Evolutionary conservation across 2,888 invertebrate genomes (phyloP).

Genomic region (Hydropsyche betteni): DNA sequence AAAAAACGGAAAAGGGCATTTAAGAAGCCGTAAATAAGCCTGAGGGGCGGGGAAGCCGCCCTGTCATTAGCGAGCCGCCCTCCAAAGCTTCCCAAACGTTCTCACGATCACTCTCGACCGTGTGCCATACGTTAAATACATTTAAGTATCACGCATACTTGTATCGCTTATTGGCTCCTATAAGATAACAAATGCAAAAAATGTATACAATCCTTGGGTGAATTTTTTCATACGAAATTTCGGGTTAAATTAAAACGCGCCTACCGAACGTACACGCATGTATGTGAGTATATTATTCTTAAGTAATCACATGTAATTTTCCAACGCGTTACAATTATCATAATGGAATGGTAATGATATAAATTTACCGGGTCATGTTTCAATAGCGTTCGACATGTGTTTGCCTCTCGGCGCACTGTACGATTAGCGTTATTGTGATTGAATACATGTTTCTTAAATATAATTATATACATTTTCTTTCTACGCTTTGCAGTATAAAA

Average conservation of each 20-base stretch:
- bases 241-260: too few species aligned
- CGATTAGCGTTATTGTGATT: conserved; percentile 26
- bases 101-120: conserved; percentile 28
- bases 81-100: conserved; percentile 45
- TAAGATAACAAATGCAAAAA: too few species aligned
- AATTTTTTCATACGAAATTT: too few species aligned
- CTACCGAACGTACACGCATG: too few species aligned
- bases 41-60: conserved; percentile 57
- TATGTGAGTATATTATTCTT: too few species aligned
- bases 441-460: conserved; percentile 6
- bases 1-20: conserved; percentile 46
- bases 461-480: conserved; percentile 14
- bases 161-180: too few species aligned
- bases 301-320: too few species aligned
- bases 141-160: neutral
- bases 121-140: neutral
- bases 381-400: conserved; percentile 24
- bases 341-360: conserved; percentile 16
- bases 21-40: conserved; percentile 47
- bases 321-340: conserved; percentile 8
- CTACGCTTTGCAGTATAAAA: neutral
- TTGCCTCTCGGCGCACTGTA: conserved; percentile 20
- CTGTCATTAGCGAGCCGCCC: conserved; percentile 69
- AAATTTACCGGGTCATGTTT: conserved; percentile 3
- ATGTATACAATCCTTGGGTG: too few species aligned